These are phyloP conservation scores for Galerucella pusilla DNA, from an alignment of 2,888 invertebrate genomes.

Conservation along the genomic window DNA sequence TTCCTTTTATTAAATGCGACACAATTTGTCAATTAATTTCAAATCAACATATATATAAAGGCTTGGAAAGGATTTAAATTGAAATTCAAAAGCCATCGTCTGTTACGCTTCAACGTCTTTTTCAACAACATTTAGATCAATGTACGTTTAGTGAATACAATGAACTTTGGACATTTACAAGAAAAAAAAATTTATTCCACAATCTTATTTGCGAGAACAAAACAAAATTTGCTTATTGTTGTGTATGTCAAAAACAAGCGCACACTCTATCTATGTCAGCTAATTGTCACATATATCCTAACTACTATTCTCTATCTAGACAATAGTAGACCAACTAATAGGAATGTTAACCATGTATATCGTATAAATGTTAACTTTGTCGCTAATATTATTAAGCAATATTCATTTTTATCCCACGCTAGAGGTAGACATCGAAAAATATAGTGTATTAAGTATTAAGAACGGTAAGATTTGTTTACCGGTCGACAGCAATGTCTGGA, in stretches of 20 bases:
- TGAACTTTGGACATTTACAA: not conserved
- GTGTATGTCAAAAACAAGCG: slow-evolving; percentile 11
- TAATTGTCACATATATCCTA: not conserved
- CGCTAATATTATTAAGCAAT: no score
- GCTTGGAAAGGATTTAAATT: not conserved
- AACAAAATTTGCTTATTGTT: slow-evolving; percentile 11
- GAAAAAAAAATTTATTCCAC: not conserved
- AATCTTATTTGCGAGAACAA: not conserved
- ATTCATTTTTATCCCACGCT: no score
- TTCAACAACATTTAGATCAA: not conserved
- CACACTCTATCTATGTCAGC: slow-evolving; percentile 13
- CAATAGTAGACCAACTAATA: not conserved
- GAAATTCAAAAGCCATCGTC: not conserved
- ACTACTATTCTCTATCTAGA: not conserved
- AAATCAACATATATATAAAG: not conserved
- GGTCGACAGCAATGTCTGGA: no score
- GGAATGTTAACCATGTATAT: not conserved
- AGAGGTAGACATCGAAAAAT: no score
- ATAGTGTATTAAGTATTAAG: no score
- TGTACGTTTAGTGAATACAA: not conserved
- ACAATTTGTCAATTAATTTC: not conserved
- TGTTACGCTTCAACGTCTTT: slow-evolving; percentile 3
- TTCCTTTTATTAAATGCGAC: no score
- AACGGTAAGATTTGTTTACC: no score
- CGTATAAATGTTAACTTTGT: no score